A percentile compares a stretch with the other conserved stretches of the same genome.
Evolutionary conservation across 2,888 invertebrate genomes (phyloP).

Genomic region (Machimus atricapillus): DNA sequence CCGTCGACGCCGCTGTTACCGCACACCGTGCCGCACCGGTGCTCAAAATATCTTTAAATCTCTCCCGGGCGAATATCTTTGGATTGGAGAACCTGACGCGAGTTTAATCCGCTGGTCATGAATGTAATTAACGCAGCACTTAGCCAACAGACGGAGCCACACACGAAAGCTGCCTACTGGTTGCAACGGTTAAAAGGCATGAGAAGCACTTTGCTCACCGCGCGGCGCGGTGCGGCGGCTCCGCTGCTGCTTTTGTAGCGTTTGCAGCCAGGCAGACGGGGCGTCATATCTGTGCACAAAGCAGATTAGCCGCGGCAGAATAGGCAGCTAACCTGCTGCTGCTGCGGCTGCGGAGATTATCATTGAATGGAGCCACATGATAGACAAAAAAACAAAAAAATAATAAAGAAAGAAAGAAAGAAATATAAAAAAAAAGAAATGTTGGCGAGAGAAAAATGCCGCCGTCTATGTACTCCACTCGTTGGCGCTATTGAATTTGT

Average conservation of each 20-base stretch:
- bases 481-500: background rate
- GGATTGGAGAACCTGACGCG: background rate
- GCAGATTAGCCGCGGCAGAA: background rate
- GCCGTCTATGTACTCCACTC: background rate
- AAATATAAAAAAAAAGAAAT: background rate
- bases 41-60: background rate
- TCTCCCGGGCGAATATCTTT: background rate
- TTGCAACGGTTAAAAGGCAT: background rate
- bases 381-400: background rate
- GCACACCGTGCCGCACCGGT: background rate
- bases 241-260: background rate
- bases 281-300: background rate
- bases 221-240: background rate
- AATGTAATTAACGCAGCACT: slow-evolving; percentile 27
- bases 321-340: background rate
- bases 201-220: background rate
- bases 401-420: background rate
- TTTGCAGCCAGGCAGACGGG: background rate
- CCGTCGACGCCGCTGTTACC: background rate
- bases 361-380: background rate
- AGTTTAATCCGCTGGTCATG: slow-evolving; percentile 19
- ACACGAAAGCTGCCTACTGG: background rate
- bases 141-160: background rate
- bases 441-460: background rate
- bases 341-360: background rate